These are phyloP conservation scores for Pandemis heparana DNA, from an alignment of 2,888 invertebrate genomes.

Conservation along the genomic window DNA sequence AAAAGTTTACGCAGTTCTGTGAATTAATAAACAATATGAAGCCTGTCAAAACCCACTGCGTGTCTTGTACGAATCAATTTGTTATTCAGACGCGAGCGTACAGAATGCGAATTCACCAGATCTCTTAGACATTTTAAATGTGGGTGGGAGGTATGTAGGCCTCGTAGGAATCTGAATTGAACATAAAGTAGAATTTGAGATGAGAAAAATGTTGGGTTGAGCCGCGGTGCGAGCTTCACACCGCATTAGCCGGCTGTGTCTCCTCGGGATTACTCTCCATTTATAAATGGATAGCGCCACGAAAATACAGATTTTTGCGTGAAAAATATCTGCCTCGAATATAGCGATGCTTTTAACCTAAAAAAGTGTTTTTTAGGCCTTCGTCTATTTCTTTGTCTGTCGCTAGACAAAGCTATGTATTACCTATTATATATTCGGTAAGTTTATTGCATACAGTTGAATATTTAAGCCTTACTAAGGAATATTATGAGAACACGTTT, in stretches of 20 bases:
- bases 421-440: no score
- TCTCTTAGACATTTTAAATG: slow-evolving; percentile 37
- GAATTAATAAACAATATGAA: background rate
- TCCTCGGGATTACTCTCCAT: slow-evolving; percentile 76
- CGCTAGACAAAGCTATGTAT: no score
- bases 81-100: slow-evolving; percentile 28
- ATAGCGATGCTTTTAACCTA: slow-evolving; percentile 53
- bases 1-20: slow-evolving; percentile 37
- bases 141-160: slow-evolving; percentile 27
- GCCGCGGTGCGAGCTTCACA: slow-evolving; percentile 76
- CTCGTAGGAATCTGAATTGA: slow-evolving; percentile 51
- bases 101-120: slow-evolving; percentile 27
- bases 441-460: no score
- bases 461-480: no score
- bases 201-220: slow-evolving; percentile 71
- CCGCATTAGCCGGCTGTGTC: slow-evolving; percentile 72
- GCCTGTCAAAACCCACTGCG: slow-evolving; percentile 15
- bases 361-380: background rate
- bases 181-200: slow-evolving; percentile 63
- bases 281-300: slow-evolving; percentile 77
- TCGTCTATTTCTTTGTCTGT: background rate
- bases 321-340: slow-evolving; percentile 60
- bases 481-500: no score
- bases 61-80: slow-evolving; percentile 21
- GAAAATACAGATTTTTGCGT: slow-evolving; percentile 70